Base-by-base conservation (phyloP, 2,888 invertebrate genomes). In the Deilephila porcellus region DNA sequence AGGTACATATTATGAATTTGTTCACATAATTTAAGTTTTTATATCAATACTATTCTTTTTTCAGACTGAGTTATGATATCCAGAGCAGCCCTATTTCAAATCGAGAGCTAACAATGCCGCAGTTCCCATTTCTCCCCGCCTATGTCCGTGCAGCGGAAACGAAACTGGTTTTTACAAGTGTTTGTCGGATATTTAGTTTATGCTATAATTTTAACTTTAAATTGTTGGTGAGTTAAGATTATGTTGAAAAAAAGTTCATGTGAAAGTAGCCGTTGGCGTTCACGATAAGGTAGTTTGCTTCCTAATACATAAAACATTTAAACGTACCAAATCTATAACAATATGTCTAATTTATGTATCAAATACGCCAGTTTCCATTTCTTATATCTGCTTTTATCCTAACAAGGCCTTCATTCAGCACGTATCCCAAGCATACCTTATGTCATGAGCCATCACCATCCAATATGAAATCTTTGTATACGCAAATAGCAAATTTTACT, bases 161-260 rank as follows among this genome's bases (percentile, higher is more conserved):
- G 37, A 60, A 71, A 60, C 60, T 59, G 20, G 71, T 64, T 37
- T 64, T 56, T 64, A 32, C 64, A 64, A 64, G 64, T 64, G 64
- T 64, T 63, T 37, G 20, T 37, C 62, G 37, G 19, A n/a, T 64
- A 19, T 37, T 19, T 64, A 63, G 19, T 63, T 63, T 34, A 32
- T 34, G 60, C 34, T 34, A 34, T 7, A 34, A 63, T 63, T 63
- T 34, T 34, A 11, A 34, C 7, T 60, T 56, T 17, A 60, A 20
- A 60, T 25, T 17, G 29, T 60, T 60, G 20, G 25, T 11, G 4
- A 32, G 60, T 60, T 60, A 29, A 32, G 8, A 29, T 25, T 25
- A 29, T 60, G 60, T n/a, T 60, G 20, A 60, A 25, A 1, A 60
- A 25, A 60, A 60, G 60, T 60, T 60, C 8, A 60, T 60, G 25